Evolutionary conservation across 2,113 vertebrate species (phyloP), one percentile per base, ranked within the genome.

Genomic region (Siniperca knerii): DNA sequence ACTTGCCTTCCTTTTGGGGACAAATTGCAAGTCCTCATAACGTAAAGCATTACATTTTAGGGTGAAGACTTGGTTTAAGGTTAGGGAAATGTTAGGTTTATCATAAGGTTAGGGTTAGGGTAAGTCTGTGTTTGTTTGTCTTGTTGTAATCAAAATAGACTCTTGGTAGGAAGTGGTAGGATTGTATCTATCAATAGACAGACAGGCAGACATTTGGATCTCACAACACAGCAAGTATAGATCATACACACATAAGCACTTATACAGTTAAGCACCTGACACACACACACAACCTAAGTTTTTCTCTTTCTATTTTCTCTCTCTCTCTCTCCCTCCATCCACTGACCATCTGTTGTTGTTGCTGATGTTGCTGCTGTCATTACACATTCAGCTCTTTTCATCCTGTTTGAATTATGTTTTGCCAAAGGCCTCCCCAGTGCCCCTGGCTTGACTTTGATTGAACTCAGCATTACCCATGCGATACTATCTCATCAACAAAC

Each of bases 351-450:
- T 92, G 86, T 23, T 87, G 75, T 68, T 82, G 64, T 44, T 76
- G 78, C 65, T 75, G 71, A 72, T 83, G 44, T 81, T 76, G 78
- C 65, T 75, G 71, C 75, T 83, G 44, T 81, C 82, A 81, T 88
- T 74, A 77, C 33, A 21, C 50, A 88, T 84, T 79, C 87, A 81
- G 68, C 70, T 69, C 80, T 89, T 86, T 93, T 87, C 61, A 80
- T 90, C 82, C 57, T 67, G 58, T 84, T 90, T 89, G 84, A 89
- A 61, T 86, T 70, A 83, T 84, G 60, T 64, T 87, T 46, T 70
- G 64, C 76, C 74, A 68, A 66, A 76, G 55, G 66, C 40, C 64
- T 75, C 62, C 57, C 2, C 7, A 1, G 23, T 54, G 50, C 50
- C 25, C 58, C 6, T 70, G 58, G 23, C 75, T 75, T 77, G 57